Base-by-base conservation (phyloP, 2,888 invertebrate genomes). In the Carpatolechia fugitivella region DNA sequence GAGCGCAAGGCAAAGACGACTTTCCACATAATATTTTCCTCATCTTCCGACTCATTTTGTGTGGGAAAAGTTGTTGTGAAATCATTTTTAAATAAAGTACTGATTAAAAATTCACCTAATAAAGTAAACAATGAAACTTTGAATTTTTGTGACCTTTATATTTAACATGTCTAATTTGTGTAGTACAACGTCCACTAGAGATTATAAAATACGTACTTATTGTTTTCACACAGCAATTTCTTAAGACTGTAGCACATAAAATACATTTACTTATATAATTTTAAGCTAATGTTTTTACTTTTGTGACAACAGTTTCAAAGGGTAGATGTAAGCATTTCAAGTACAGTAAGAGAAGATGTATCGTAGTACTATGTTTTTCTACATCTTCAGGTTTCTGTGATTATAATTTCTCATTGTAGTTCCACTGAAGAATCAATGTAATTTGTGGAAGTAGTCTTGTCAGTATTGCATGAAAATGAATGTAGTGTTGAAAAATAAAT, bases 341-440 rank as follows among this genome's bases (percentile, higher is more conserved):
- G 75, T 86, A 82, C 77, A 80, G 81, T 82, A 80, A 78, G 77
- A 67, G 77, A 77, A 83, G 78, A 80, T 82, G 80, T 77, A 69
- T 3, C 68, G 40, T 77, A 75, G 76, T 78, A 79, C 78, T 78
- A 74, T 79, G 78, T 74, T 82, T 80, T 73, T 78, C 72, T 80
- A 80, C 79, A 74, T 86, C 83, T 86, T 85, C 78, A 74, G 81
- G 74, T 77, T 83, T 84, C 86, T 90, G 89, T 89, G 89, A 88
- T 89, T 82, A 76, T 82, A 74, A 75, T 79, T 80, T 79, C 74
- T 78, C 80, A 80, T 86, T 85, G 82, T 83, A 82, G 76, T 81
- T 80, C 76, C 77, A 84, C 76, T 77, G 70, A 74, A 74, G 73
- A 77, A 82, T 81, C 73, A 72, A 76, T 83, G 79, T 75, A 40